Evolutionary conservation across 2,797 vertebrate species (phyloP), one percentile per base, ranked within the genome.

Genomic region (Monodelphis domestica): DNA sequence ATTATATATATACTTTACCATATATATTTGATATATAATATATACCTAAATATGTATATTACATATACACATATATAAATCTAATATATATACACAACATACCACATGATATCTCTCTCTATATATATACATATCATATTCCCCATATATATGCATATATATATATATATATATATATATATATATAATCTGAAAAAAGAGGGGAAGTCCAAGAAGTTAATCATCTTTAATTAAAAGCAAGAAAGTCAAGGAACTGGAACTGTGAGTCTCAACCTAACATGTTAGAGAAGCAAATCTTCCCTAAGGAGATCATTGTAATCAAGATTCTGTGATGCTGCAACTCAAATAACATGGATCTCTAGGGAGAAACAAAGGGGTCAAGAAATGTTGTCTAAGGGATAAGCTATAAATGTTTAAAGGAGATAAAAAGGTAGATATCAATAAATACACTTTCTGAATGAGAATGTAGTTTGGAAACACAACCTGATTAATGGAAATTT

Each of bases 401-500:
- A 93, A 9, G 5, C 88, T 55, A 38, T 45, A 57, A 91, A 90
- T 88, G 6, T 89, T 92, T 50, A 89, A 92, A 87, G 26, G n/a
- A 26, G 28, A 51, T 55, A 53, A 87, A 91, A 91, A 90, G 54
- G 21, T 30, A 87, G 1, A 78, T 38, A 78, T 45, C 33, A 38
- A 54, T 24, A 53, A 91, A 70, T 53, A 30, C 28, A 55, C 88
- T 5, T 95, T 4, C 11, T 51, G 45, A 56, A 24, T 45, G 14
- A 95, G 54, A 55, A 51, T 51, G 55, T 15, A 4, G n/a, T 95
- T 93, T 70, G 51, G 51, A 88, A 96, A 87, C 26, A 33, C 12
- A 91, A 45, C 87, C 33, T 24, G 1, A 63, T 70, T 56, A 90
- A 45, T 21, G 12, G 12, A 53, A 52, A 17, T 38, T 33, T 78